Evolutionary conservation across 1,140 invertebrate genomes (phyloP).

Genomic region (Anastrepha ludens): DNA sequence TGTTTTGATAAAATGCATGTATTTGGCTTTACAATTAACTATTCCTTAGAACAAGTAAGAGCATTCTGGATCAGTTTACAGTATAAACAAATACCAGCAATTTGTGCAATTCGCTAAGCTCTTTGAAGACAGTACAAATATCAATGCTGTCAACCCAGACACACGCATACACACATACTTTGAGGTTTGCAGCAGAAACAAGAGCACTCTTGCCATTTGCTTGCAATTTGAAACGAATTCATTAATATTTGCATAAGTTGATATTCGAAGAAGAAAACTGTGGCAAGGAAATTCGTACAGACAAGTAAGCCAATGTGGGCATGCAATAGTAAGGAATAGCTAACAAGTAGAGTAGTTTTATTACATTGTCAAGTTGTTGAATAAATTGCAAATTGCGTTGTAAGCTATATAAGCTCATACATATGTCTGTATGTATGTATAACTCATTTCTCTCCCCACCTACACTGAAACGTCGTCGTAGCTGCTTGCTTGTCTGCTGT

Average conservation of each 20-base stretch:
- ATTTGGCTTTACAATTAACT: neutral
- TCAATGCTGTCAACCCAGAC: neutral
- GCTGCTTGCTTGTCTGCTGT: neutral
- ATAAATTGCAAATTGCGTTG: conserved; percentile 43
- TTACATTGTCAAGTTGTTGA: conserved; percentile 22
- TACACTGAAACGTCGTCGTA: neutral
- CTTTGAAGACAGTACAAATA: neutral
- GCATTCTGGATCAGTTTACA: neutral
- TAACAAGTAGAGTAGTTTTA: conserved; percentile 10
- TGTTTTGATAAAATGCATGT: neutral
- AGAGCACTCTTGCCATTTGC: neutral
- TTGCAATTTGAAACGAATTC: conserved; percentile 32
- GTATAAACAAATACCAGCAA: neutral
- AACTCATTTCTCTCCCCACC: neutral
- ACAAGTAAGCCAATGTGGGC: neutral
- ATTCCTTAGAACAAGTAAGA: neutral
- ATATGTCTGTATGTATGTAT: neutral
- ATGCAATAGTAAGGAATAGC: neutral
- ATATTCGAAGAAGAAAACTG: conserved; percentile 16
- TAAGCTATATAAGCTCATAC: neutral
- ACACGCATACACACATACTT: too few relatives aligned
- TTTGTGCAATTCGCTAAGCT: conserved; percentile 12
- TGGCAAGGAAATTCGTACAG: neutral
- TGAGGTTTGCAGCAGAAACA: neutral
- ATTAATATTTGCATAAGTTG: conserved; percentile 38